These are phyloP conservation scores for Invenusta paracnida DNA, from an alignment of 2,888 invertebrate genomes.

Conservation along the genomic window DNA sequence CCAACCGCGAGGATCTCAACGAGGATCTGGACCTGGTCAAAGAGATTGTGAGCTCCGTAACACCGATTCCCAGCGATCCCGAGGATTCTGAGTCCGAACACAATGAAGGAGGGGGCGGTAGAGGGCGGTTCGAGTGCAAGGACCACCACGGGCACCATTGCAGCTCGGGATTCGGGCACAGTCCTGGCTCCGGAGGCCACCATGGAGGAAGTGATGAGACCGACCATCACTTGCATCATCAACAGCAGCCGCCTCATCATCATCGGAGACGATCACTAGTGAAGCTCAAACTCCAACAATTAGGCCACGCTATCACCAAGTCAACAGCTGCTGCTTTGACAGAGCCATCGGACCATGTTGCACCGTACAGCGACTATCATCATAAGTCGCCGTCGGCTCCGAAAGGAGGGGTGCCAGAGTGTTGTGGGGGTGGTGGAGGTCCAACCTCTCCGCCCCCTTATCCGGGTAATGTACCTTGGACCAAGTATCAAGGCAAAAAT, in stretches of 20 bases:
- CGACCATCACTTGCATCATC: not conserved
- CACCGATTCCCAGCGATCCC: not conserved
- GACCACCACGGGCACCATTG: not conserved
- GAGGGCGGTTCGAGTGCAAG: not conserved
- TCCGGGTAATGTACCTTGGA: no score
- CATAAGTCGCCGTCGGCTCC: no score
- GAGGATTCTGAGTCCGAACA: slow-evolving; percentile 7
- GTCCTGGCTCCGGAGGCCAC: not conserved
- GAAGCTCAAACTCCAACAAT: not conserved
- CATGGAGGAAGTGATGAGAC: not conserved
- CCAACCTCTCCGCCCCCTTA: no score
- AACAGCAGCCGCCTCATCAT: not conserved
- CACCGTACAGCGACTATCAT: no score
- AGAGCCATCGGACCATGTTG: not conserved
- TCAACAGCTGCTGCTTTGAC: not conserved
- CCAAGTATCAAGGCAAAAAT: no score
- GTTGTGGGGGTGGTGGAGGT: no score
- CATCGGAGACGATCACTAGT: not conserved
- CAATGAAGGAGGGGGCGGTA: not conserved
- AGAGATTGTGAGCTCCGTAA: slow-evolving; percentile 39
- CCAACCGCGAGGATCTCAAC: slow-evolving; percentile 38
- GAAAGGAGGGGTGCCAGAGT: no score
- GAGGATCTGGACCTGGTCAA: slow-evolving; percentile 40
- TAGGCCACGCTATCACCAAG: slow-evolving; percentile 13
- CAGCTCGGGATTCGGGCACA: not conserved